Conservation (phyloP, 1,140 invertebrate species). For the Agrypnia vestita region DNA sequence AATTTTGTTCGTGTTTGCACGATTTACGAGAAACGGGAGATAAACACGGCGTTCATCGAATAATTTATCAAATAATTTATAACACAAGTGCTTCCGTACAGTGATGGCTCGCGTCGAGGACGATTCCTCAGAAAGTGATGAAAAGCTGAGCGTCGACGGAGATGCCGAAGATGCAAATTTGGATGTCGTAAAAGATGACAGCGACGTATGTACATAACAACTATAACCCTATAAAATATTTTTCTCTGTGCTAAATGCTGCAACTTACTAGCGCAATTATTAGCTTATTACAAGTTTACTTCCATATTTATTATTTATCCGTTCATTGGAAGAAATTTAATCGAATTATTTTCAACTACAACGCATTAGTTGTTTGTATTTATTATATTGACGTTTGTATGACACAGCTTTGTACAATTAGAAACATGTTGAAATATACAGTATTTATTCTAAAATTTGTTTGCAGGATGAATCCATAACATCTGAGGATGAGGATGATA, state of each 20-base stretch:
- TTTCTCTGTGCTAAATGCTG: constrained; percentile 16
- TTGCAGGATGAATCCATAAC: constrained; percentile 55
- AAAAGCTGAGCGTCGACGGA: constrained; percentile 48
- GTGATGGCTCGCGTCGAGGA: constrained; percentile 49
- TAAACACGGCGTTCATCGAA: constrained; percentile 12
- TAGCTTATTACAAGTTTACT: background rate
- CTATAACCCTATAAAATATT: constrained; percentile 29
- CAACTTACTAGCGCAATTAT: background rate
- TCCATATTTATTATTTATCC: background rate
- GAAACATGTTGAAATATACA: background rate
- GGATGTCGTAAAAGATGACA: constrained; percentile 50
- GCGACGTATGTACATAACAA: constrained; percentile 47
- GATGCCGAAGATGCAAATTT: constrained; percentile 46
- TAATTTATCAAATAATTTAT: constrained; percentile 6
- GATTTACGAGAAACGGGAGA: background rate
- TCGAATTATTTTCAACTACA: background rate
- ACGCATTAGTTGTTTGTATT: constrained; percentile 27
- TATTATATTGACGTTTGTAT: constrained; percentile 40
- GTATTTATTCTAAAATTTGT: background rate
- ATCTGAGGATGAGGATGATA: constrained; percentile 55
- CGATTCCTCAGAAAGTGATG: constrained; percentile 50
- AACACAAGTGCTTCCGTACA: background rate
- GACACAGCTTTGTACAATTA: background rate
- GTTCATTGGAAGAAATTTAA: background rate
- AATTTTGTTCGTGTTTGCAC: constrained; percentile 32